Evolutionary conservation across 1,140 invertebrate species (phyloP), one percentile per base, ranked within the genome.

Genomic region (Sycophila sp.): DNA sequence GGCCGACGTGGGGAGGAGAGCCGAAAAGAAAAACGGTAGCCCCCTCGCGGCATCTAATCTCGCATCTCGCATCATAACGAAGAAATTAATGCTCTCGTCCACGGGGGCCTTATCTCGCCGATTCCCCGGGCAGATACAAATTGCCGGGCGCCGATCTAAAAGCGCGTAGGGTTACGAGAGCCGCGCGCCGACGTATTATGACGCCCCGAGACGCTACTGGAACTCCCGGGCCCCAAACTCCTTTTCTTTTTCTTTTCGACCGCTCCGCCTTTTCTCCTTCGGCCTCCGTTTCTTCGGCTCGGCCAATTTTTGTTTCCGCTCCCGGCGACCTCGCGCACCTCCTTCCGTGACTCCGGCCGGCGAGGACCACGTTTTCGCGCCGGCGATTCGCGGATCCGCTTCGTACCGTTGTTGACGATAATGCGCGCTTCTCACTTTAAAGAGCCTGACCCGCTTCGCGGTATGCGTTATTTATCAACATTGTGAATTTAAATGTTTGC

Each of bases 81-180:
- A 73, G 72, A 77, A 76, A 76, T 78, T 77, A 78, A 78, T 78
- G 73, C 75, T 75, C 56, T n/a, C 56, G 70, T 69, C 73, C 30
- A 58, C 59, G 56, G n/a, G 58, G 60, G 55, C 51, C 67, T 76
- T 78, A 78, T 78, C 75, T 76, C 28, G 47, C 59, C 71, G 47
- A 62, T 69, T 69, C 34, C 17, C 47, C 22, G 19, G 74, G 74
- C 74, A 78, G 75, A 78, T 78, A 78, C 75, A 76, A 78, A 78
- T 78, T 73, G 65, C 71, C 68, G 45, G 55, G 69, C 73, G 74
- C 63, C 72, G 69, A 72, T 73, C 71, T 70, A 72, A 74, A 73
- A 75, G 73, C 72, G 71, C 71, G 58, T 66, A 63, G 26, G 32
- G 19, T 70, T 70, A 70, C 58, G 34, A 22, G 28, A 15, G 15